Conservation (phyloP, 2,113 vertebrate species). For the Antechinus flavipes region DNA sequence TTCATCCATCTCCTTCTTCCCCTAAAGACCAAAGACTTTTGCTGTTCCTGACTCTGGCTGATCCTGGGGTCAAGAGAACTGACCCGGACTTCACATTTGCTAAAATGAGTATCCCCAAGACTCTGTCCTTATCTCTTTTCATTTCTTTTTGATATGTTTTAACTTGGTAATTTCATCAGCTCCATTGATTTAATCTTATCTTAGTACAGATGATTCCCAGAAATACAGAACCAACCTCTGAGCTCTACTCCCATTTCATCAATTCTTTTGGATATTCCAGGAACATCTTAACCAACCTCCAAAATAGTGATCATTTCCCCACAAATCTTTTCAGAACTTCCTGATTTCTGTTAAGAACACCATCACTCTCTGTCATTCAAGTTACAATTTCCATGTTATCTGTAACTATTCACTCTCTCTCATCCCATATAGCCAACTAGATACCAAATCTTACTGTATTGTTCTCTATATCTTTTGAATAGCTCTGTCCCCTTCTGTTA, state of each 20-base stretch:
- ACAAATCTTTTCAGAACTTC: not conserved
- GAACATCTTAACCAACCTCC: not conserved
- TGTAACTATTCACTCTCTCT: not conserved
- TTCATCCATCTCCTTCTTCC: too few relatives aligned
- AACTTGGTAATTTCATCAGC: not conserved
- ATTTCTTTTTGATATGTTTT: not conserved
- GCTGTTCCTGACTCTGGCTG: too few relatives aligned
- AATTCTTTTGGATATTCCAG: not conserved
- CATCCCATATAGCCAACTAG: not conserved
- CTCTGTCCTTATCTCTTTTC: not conserved
- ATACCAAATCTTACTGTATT: not conserved
- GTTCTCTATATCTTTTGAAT: not conserved
- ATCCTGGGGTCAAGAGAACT: too few relatives aligned
- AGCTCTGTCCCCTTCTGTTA: not conserved
- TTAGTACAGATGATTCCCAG: not conserved
- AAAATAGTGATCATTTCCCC: not conserved
- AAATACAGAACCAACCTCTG: not conserved
- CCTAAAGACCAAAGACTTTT: too few relatives aligned
- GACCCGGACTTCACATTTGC: too few relatives aligned
- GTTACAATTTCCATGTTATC: not conserved
- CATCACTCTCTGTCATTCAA: not conserved
- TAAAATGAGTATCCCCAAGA: not conserved
- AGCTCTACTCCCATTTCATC: not conserved
- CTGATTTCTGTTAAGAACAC: not conserved
- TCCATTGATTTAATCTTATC: not conserved